phyloP scores from a whole-genome alignment of 2,113 vertebrate species.

The Scytalopus superciliaris region DNA sequence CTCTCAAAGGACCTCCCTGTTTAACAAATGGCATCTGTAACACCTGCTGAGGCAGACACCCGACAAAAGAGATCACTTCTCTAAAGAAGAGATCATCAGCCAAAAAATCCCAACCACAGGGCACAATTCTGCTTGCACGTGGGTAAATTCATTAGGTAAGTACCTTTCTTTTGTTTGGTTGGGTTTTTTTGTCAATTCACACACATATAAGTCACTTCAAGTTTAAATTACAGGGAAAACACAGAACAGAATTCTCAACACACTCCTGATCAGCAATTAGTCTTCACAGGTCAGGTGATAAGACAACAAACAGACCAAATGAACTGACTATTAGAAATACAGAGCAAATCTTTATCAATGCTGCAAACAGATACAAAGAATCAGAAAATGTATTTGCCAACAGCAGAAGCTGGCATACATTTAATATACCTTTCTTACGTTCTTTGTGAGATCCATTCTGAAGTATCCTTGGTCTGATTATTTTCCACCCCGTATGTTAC shows the following conservation, averaged over 20 bases:
- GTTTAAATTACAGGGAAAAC: neutral
- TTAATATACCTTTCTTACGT: neutral
- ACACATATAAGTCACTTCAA: neutral
- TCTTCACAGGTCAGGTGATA: neutral
- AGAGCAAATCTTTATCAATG: neutral
- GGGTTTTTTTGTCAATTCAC: neutral
- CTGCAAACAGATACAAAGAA: neutral
- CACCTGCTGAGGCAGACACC: neutral
- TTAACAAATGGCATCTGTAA: neutral
- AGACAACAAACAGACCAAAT: neutral
- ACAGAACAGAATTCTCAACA: neutral
- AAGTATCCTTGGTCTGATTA: constrained; percentile 3
- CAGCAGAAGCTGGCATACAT: neutral
- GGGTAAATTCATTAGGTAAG: neutral
- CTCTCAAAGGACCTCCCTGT: neutral
- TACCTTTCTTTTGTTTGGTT: neutral
- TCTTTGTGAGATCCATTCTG: neutral
- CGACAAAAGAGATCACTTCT: neutral
- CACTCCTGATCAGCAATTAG: neutral
- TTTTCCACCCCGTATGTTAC: neutral
- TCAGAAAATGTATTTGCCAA: constrained; percentile 5
- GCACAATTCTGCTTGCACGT: neutral
- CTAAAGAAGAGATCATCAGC: neutral
- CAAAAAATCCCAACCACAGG: neutral
- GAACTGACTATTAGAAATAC: neutral